phyloP scores from a whole-genome alignment of 2,888 invertebrate species.

The Leptopilina syphax region DNA sequence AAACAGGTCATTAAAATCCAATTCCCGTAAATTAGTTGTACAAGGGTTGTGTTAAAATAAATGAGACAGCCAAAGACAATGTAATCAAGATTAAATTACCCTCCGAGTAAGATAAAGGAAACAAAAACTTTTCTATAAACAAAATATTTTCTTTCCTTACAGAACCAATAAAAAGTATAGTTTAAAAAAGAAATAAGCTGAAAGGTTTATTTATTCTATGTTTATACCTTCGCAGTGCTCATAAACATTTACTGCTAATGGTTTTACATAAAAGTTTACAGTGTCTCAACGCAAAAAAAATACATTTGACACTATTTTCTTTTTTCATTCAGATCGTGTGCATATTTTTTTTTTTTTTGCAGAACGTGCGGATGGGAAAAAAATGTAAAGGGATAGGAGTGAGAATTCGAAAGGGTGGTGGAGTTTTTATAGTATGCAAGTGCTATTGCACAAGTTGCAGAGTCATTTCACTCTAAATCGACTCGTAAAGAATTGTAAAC shows the following conservation, averaged over 20 bases:
- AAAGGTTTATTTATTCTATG: not conserved
- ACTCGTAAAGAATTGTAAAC: constrained; percentile 54
- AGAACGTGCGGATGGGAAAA: not conserved
- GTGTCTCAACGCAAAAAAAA: not conserved
- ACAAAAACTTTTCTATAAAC: not conserved
- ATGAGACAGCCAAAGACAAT: not conserved
- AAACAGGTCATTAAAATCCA: constrained; percentile 37
- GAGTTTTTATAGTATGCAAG: constrained; percentile 14
- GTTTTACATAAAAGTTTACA: not conserved
- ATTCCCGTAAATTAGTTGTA: constrained; percentile 17
- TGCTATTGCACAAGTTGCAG: constrained; percentile 26
- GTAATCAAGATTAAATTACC: not conserved
- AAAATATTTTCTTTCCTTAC: not conserved
- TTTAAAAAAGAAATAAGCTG: not conserved
- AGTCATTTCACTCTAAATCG: constrained; percentile 46
- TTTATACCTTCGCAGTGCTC: constrained; percentile 7
- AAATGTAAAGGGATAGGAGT: not conserved
- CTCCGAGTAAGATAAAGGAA: not conserved
- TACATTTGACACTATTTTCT: constrained; percentile 6
- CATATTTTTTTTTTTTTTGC: not conserved
- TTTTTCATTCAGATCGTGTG: not conserved
- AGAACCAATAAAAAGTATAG: not conserved
- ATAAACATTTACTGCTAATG: constrained; percentile 32
- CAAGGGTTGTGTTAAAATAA: not conserved
- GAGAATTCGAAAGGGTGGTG: constrained; percentile 14